Percentiles rank a stretch among this genome's conserved stretches.
phyloP scores from a whole-genome alignment of 2,888 invertebrate genomes.

The Cataglyphis rosenhaueri region DNA sequence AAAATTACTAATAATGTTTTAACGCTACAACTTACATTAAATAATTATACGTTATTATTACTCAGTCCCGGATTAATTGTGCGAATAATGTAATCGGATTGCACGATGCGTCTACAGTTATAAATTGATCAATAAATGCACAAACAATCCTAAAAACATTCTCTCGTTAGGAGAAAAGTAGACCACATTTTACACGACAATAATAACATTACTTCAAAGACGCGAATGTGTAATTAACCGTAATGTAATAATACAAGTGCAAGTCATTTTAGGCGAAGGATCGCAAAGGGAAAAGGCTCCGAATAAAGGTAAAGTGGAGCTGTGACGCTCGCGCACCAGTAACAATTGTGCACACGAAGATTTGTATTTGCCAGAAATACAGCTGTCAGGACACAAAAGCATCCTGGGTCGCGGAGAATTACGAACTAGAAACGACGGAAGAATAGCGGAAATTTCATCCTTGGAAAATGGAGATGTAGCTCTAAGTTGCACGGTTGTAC shows the following conservation, averaged over 20 bases:
- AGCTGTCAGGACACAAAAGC: slow-evolving; percentile 26
- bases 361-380: slow-evolving; percentile 42
- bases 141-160: not conserved
- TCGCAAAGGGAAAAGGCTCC: not conserved
- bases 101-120: not conserved
- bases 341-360: slow-evolving; percentile 3
- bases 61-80: not conserved
- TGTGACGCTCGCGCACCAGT: not conserved
- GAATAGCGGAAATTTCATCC: slow-evolving; percentile 26
- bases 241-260: not conserved
- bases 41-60: not conserved
- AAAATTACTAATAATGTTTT: not conserved
- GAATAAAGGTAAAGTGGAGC: not conserved
- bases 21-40: not conserved
- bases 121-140: not conserved
- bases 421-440: slow-evolving; percentile 1
- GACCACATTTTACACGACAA: too few species aligned
- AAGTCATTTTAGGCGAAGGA: slow-evolving; percentile 1
- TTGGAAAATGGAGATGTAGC: not conserved
- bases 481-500: not conserved
- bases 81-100: not conserved
- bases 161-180: not conserved
- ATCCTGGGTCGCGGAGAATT: not conserved
- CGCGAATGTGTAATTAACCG: not conserved
- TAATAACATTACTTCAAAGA: not conserved